Evolutionary conservation across 2,797 vertebrate genomes (phyloP), one percentile per base, ranked within the genome.

Genomic region (Lacerta agilis): DNA sequence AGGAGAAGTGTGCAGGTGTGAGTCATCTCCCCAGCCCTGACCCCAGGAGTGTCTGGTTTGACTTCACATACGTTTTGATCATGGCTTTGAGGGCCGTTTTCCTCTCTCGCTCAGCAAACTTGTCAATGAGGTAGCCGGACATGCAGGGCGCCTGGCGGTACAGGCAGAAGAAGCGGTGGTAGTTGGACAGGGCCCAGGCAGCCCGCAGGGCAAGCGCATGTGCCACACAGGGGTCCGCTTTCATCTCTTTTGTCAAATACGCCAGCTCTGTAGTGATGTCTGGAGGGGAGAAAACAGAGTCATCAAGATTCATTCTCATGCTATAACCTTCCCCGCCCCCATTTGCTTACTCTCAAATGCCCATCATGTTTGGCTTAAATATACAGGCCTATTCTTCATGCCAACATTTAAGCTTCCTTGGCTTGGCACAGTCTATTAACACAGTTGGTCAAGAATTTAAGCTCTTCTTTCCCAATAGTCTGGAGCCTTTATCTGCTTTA

Each of bases 51-150:
- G 43, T 33, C 67, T 45, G 66, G 82, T 61, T 84, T 83, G 87
- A 90, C 5, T 41, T 2, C 77, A 97, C 98, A 97, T 97, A 99
- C 98, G 98, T 98, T 98, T 99, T 99, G 90, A 99, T 95, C 95
- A 99, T 98, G 88, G 98, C 98, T 95, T 97, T 97, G 95, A 99
- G 97, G 23, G 98, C 98, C 1, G 96, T 77, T 92, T 96, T 98
- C 96, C 98, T 97, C 96, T 99, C 98, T 87, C 98, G 97, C 81
- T 99, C 98, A 90, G 98, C 97, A 96, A 99, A 99, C 97, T 99
- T 99, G 96, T 99, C 98, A 91, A 99, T 98, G 90, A 99, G 98
- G 95, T 98, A 98, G 38, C 98, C 98, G 29, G 98, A 98, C 98
- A 99, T 99, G 87, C 98, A 98, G 0, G 98, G 98, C 0, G 98